Conservation (phyloP, 2,113 vertebrate genomes). For the Ammodytes marinus region DNA sequence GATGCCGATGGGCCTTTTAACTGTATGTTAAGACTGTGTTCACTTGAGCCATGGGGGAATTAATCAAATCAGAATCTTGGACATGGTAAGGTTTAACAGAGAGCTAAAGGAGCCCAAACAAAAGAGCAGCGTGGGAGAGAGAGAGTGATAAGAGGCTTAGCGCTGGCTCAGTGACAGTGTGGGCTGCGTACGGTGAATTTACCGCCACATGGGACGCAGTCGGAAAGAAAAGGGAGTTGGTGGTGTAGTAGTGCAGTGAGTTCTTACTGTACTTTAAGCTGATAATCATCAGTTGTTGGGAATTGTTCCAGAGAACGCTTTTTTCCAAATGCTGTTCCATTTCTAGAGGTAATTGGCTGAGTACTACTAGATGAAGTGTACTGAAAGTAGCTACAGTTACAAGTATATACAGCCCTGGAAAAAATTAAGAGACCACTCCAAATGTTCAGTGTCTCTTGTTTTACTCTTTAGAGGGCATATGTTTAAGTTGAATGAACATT, state of each 20-base stretch:
- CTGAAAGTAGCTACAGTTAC: background rate
- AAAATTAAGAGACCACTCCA: too few species aligned
- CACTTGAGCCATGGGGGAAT: background rate
- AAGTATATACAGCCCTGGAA: too few species aligned
- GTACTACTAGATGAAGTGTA: background rate
- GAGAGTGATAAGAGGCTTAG: constrained; percentile 66
- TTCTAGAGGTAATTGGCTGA: background rate
- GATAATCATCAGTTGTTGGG: constrained; percentile 15
- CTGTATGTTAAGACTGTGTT: background rate
- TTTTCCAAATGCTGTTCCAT: background rate
- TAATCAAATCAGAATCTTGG: background rate
- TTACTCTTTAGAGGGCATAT: too few species aligned
- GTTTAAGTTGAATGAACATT: too few species aligned
- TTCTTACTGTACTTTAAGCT: background rate
- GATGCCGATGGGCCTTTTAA: background rate
- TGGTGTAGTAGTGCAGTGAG: background rate
- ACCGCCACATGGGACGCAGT: background rate
- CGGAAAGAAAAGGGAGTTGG: constrained; percentile 3
- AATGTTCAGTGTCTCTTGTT: too few species aligned
- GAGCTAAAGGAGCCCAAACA: constrained; percentile 32
- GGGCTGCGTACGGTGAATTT: constrained; percentile 12
- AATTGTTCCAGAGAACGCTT: background rate
- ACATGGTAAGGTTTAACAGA: constrained; percentile 28
- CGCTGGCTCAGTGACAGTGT: constrained; percentile 35
- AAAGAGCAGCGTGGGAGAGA: constrained; percentile 58